Base-by-base conservation (phyloP, 2,113 vertebrate species). In the Maccullochella peelii region DNA sequence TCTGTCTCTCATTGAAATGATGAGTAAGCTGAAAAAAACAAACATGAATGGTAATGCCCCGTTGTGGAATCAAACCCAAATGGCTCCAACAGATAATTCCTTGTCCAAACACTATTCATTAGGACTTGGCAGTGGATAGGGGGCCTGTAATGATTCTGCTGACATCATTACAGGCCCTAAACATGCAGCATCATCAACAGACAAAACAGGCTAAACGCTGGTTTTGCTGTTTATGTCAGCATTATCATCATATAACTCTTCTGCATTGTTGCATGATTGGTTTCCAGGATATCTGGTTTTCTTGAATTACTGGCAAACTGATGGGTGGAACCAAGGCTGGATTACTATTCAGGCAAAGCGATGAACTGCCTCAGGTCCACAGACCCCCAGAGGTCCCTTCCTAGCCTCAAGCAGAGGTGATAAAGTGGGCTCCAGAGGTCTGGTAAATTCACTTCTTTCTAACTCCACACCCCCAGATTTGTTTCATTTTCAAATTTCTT, bases 81-180 rank as follows among this genome's bases (percentile, higher is more conserved):
- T 77, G 40, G 63, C 65, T 86, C 25, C 68, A 42, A 33, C 67
- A 58, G 40, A 83, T 83, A 54, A 74, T 54, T 81, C 57, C 69
- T 79, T 27, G 1, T 85, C 70, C 86, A 82, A 88, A 83, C 82
- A 84, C 62, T 74, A 62, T 77, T 81, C 82, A 84, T 81, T 81
- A 81, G 68, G 70, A 84, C 58, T 84, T 77, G 73, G 82, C 86
- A 25, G 65, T 18, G 40, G 12, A 44, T 44, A 25, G 30, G 25
- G 30, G 59, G 40, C 44, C 27, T 38, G 67, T 38, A 71, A 52
- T 52, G 68, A n/a, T 63, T 62, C 47, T 30, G 78, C 18, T 63
- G 76, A 69, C 54, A 59, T 69, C 9, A 78, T 68, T 68, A 58
- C 12, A 44, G 25, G 20, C 49, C 14, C 47, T 54, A 9, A 40